Evolutionary conservation across 2,888 invertebrate species (phyloP).

Genomic region (Yponomeuta cagnagella): DNA sequence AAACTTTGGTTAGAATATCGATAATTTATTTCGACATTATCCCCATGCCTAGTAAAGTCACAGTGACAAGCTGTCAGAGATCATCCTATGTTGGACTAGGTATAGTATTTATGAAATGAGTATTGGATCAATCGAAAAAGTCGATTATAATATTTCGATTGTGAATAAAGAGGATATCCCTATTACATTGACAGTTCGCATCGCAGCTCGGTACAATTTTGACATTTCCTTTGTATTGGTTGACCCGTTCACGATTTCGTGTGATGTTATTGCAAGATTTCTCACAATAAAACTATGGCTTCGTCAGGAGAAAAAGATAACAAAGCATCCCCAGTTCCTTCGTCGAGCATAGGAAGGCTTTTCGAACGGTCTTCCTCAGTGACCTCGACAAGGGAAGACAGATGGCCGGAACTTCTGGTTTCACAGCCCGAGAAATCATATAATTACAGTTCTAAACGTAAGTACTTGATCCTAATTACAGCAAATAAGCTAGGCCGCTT

Average conservation of each 20-base stretch:
- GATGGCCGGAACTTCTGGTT: conserved; percentile 69
- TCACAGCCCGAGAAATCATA: conserved; percentile 63
- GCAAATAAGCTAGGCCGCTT: too few species aligned
- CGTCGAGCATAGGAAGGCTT: conserved; percentile 47
- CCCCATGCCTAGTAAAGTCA: too few species aligned
- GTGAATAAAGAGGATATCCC: background rate
- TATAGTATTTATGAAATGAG: too few species aligned
- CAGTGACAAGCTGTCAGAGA: too few species aligned
- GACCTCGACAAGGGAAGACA: conserved; percentile 57
- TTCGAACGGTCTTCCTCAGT: conserved; percentile 60
- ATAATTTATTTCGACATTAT: too few species aligned
- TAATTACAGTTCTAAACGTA: conserved; percentile 60
- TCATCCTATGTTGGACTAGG: too few species aligned
- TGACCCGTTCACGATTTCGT: conserved; percentile 3
- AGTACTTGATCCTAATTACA: conserved; percentile 31
- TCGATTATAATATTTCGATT: background rate
- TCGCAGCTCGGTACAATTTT: background rate
- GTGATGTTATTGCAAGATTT: conserved; percentile 9
- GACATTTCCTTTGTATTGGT: background rate
- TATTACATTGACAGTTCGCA: background rate
- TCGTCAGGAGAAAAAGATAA: conserved; percentile 46
- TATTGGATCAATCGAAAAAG: background rate
- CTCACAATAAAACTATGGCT: conserved; percentile 42
- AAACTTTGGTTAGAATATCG: too few species aligned
- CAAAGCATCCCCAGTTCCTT: conserved; percentile 48